A percentile compares a stretch with the other conserved stretches of the same genome.
These are phyloP conservation scores for Anthonomus grandis DNA, from an alignment of 1,140 invertebrate species.

Conservation along the genomic window DNA sequence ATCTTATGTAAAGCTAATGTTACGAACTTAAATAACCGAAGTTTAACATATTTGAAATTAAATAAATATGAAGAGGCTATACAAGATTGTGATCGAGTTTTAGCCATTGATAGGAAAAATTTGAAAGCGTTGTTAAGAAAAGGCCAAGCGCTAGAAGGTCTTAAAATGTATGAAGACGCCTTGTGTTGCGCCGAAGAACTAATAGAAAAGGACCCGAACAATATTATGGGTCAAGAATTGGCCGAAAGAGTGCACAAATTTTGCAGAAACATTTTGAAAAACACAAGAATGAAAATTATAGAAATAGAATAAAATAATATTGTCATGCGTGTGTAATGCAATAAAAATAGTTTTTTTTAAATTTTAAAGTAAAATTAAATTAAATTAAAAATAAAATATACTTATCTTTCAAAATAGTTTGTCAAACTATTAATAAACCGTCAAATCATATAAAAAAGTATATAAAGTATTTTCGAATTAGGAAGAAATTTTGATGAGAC, in stretches of 20 bases:
- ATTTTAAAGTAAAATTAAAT: too few species aligned
- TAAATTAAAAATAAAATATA: too few species aligned
- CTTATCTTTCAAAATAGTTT: too few species aligned
- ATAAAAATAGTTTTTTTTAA: too few species aligned
- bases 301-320: slow-evolving; percentile 34
- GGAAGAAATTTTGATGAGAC: too few species aligned
- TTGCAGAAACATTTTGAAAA: slow-evolving; percentile 24
- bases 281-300: slow-evolving; percentile 36
- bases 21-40: slow-evolving; percentile 65
- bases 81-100: slow-evolving; percentile 59
- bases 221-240: slow-evolving; percentile 46
- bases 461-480: too few species aligned
- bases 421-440: too few species aligned
- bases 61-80: slow-evolving; percentile 59
- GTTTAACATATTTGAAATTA: slow-evolving; percentile 63
- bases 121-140: slow-evolving; percentile 61
- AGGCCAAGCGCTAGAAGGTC: slow-evolving; percentile 50
- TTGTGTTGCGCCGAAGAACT: slow-evolving; percentile 42
- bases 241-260: slow-evolving; percentile 38
- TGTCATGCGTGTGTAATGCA: too few species aligned
- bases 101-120: slow-evolving; percentile 60
- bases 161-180: slow-evolving; percentile 48
- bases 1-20: slow-evolving; percentile 55
- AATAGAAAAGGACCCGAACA: slow-evolving; percentile 48
- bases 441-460: too few species aligned